Evolutionary conservation across 2,113 vertebrate genomes (phyloP), one percentile per base, ranked within the genome.

Genomic region (Cephalopterus ornatus): DNA sequence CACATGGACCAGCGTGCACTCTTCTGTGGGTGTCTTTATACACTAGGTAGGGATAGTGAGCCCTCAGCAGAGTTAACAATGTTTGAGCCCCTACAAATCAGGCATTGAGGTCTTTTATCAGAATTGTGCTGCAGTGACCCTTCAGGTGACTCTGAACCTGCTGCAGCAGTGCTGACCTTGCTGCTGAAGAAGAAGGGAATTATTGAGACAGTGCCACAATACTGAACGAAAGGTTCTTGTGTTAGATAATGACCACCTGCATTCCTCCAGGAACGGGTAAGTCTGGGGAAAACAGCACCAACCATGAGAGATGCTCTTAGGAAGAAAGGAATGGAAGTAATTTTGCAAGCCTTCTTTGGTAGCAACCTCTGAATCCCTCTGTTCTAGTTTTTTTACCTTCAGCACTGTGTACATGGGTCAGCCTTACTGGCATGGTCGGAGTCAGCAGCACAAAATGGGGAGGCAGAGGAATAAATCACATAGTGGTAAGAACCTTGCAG

Each of bases 1-100:
- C 21, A 33, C 11, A 2, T 3, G 23, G 26, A 26, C 30, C 47
- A 20, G 5, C 0, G 0, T 19, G 24, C 3, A 2, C 8, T 84
- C 26, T 62, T 62, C 16, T 14, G n/a, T n/a, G 35, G 28, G 15
- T 80, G 62, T 67, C 28, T 80, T 44, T 72, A 15, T 73, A 33
- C 9, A 2, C 49, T 32, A 35, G 3, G 14, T 20, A 22, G 63
- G 72, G 32, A 58, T 22, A 37, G 26, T 12, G 44, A 12, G 3
- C 24, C 24, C 33, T 79, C 19, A 63, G 74, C 33, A 41, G 22
- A 24, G 7, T 68, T 59, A 37, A 28, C 5, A 15, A 1, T 37
- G 39, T 26, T 88, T 16, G 18, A 58, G 10, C 12, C 44, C 33
- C 23, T 74, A 8, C 28, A 81, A 58, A 37, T 53, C 0, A 3